These are phyloP conservation scores for Polypterus senegalus DNA, from an alignment of 2,113 vertebrate species.

Conservation along the genomic window DNA sequence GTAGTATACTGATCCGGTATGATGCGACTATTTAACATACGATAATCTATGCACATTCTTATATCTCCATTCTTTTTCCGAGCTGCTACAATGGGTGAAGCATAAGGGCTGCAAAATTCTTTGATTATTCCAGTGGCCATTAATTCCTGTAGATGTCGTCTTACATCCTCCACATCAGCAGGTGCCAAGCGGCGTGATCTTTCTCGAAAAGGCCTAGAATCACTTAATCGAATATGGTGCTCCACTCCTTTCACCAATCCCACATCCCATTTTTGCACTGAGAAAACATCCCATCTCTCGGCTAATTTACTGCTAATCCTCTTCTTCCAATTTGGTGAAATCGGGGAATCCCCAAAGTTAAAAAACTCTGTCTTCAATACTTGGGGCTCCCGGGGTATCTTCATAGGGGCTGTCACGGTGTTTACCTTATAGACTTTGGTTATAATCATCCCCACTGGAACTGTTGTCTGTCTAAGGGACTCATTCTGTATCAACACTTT, in stretches of 20 bases:
- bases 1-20: slow-evolving; percentile 12
- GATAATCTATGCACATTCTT: slow-evolving; percentile 13
- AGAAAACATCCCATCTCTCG: slow-evolving; percentile 6
- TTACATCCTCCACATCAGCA: background rate
- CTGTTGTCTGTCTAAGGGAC: no score
- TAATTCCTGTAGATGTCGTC: slow-evolving; percentile 1
- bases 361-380: no score
- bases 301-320: no score
- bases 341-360: no score
- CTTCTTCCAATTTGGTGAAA: no score
- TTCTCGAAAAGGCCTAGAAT: background rate
- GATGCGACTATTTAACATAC: slow-evolving; percentile 1
- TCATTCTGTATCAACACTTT: no score
- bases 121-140: slow-evolving; percentile 3
- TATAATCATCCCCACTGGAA: no score
- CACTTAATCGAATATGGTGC: background rate
- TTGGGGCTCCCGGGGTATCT: no score
- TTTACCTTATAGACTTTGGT: no score
- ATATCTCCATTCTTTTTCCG: slow-evolving; percentile 12
- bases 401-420: no score
- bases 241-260: slow-evolving; percentile 1
- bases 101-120: slow-evolving; percentile 12
- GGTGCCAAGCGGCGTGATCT: background rate
- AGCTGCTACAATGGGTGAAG: slow-evolving; percentile 14
- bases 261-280: background rate